Base-by-base conservation (phyloP, 2,888 invertebrate species). In the Phlogophora meticulosa region DNA sequence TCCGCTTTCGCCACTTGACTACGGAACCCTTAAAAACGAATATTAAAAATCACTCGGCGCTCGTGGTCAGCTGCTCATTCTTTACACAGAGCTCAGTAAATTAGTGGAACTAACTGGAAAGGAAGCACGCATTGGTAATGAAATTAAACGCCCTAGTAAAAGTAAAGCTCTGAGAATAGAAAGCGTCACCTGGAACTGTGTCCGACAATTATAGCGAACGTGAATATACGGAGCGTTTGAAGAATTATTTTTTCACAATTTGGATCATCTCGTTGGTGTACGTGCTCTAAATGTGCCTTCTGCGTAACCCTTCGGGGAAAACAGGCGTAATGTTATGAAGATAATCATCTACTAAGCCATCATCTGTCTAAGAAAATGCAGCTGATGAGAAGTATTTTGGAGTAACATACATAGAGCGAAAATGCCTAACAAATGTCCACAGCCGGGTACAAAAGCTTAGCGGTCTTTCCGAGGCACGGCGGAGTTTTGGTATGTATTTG, bases 121-220 rank as follows among this genome's bases (percentile, higher is more conserved):
- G 75, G 73, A 76, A 76, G 67, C 62, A 67, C 73, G 78, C 75
- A 72, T 77, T 76, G 46, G 48, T 77, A 77, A 76, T 76, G 51
- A 72, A 76, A 77, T 76, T 72, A 59, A 76, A 77, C 51, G 48
- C 43, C n/a, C n/a, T n/a, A n/a, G n/a, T n/a, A 72, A 67, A 45
- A 59, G 45, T 62, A 67, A 76, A 72, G 67, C 51, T 62, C 57
- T 62, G 61, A 66, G 73, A 59, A 72, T 56, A 57, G 59, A 58
- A 72, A 9, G 56, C 65, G 72, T 77, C 75, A 76, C 73, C 78
- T 77, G 78, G 56, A 73, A 66, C 61, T 58, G 77, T 61, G 34
- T 49, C 20, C n/a, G 28, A 2, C 28, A 28, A 5, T 28, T 20
- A 57, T 48, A 24, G 40, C 43, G 42, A 42, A 76, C 51, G 17